phyloP scores from a whole-genome alignment of 2,797 vertebrate genomes.

The Coccyzus lansbergi region DNA sequence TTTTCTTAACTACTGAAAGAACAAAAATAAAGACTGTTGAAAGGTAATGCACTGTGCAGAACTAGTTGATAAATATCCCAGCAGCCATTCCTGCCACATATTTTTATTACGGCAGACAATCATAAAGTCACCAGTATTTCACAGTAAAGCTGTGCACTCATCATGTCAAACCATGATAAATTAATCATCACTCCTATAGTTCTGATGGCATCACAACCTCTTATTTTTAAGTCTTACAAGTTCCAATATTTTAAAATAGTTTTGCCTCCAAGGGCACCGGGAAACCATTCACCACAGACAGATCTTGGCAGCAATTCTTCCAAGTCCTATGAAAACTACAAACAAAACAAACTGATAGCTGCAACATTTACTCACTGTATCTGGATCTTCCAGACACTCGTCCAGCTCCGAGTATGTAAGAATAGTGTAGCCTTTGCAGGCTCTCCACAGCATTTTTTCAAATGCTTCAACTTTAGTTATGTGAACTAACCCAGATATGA shows the following conservation, averaged over 20 bases:
- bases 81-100: not conserved
- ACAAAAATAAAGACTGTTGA: not conserved
- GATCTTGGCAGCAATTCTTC: not conserved
- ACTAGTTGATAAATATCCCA: constrained; percentile 49
- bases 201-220: not conserved
- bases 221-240: not conserved
- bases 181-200: not conserved
- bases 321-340: not conserved
- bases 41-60: not conserved
- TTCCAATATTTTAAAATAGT: not conserved
- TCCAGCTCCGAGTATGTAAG: constrained; percentile 92
- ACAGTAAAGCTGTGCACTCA: not conserved
- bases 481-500: constrained; percentile 93
- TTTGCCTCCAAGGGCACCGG: not conserved
- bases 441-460: constrained; percentile 95
- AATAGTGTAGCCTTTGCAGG: constrained; percentile 95
- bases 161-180: not conserved
- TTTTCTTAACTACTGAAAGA: not conserved
- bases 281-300: not conserved
- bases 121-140: not conserved
- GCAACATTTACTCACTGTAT: constrained; percentile 84
- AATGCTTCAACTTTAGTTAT: constrained; percentile 93
- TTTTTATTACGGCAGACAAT: not conserved
- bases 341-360: not conserved
- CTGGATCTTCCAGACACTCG: constrained; percentile 86